Conservation (phyloP, 2,797 vertebrate genomes). For the Capromys pilorides region DNA sequence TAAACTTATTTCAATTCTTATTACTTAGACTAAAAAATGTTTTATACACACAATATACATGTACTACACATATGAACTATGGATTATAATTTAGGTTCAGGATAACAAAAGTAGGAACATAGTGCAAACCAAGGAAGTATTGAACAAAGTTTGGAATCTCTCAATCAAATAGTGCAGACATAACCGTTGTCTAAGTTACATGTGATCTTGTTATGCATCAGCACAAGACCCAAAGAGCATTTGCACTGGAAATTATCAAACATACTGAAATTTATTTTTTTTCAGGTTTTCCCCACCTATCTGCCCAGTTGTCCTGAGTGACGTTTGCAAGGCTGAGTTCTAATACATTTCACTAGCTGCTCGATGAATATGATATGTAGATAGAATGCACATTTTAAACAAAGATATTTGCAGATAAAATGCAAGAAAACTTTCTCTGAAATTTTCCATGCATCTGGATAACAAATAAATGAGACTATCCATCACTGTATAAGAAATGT, state of each 20-base stretch:
- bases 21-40: conserved; percentile 55
- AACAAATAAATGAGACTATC: not conserved
- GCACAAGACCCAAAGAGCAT: conserved; percentile 68
- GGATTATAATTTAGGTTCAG: not conserved
- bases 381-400: not conserved
- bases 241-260: conserved; percentile 66
- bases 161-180: conserved; percentile 54
- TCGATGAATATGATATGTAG: not conserved
- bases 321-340: not conserved
- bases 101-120: not conserved
- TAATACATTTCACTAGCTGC: conserved; percentile 25
- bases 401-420: not conserved
- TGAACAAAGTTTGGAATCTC: conserved; percentile 16
- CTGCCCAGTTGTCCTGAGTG: not conserved
- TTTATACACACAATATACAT: not conserved
- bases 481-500: not conserved
- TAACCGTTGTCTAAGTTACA: conserved; percentile 35
- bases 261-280: not conserved
- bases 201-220: conserved; percentile 66
- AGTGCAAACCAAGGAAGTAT: conserved; percentile 58
- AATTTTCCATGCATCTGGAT: not conserved
- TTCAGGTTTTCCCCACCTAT: not conserved
- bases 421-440: not conserved
- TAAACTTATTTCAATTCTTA: conserved; percentile 66
- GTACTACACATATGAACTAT: not conserved